Evolutionary conservation across 92 coral and sea anemone species (phyloP), one percentile per base, ranked within the genome.

Genomic region (Meandrina meandrites): DNA sequence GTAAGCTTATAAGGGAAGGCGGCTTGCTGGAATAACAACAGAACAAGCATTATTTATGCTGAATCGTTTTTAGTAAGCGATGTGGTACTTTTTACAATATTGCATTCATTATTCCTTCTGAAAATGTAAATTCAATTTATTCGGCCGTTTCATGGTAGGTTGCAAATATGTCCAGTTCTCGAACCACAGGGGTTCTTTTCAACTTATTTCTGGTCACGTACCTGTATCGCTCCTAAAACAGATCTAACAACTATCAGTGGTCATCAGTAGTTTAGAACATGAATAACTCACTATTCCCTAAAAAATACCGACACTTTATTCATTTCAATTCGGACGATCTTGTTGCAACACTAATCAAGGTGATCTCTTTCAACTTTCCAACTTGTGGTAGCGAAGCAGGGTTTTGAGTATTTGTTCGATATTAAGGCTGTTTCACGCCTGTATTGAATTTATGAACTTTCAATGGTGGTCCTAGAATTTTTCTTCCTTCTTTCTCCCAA

Each of bases 151-250:
- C 48, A 71, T 34, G 42, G 48, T 17, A 7, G 27, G n/a, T 73
- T 73, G 28, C 45, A 31, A 17, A 32, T 37, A n/a, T 34, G 78
- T 73, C 78, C 48, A 35, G 78, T 35, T 72, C 47, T 73, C 45
- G 24, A 36, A 37, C 78, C 48, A 22, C 19, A 1, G 47, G 76
- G 50, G 78, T 36, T 36, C n/a, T 10, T 21, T 36, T 35, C 48
- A 35, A 15, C 45, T 32, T 71, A 12, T 32, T 32, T 36, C 30
- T 73, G 78, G 78, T 73, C 78, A 73, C 78, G 78, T 73, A 73
- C 47, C 76, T 71, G 17, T 1, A 30, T 3, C 7, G 31, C 24
- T 60, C 24, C 40, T 71, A 13, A 73, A 36, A 73, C 50, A 73
- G 78, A 68, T 68, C 36, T 68, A 17, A 27, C 1, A 8, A 30